Evolutionary conservation across 2,797 vertebrate genomes (phyloP).

Genomic region (Myiotriccus ornatus): DNA sequence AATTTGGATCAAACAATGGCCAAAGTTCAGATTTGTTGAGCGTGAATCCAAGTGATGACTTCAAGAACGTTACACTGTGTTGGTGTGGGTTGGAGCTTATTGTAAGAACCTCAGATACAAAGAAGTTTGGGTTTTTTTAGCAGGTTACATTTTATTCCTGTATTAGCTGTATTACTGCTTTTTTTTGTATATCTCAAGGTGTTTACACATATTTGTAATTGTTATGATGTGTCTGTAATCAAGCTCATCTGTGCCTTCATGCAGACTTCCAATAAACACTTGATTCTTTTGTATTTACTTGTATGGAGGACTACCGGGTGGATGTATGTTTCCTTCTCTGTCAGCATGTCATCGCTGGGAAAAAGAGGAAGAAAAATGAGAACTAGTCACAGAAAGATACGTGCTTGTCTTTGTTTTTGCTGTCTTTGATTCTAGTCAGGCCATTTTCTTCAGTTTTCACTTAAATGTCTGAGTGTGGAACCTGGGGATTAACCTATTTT

Average conservation of each 20-base stretch:
- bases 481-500: neutral
- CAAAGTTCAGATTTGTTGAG: neutral
- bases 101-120: conserved; percentile 10
- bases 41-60: neutral
- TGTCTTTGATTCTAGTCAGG: neutral
- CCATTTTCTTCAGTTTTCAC: neutral
- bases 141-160: conserved; percentile 40
- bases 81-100: neutral
- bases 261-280: conserved; percentile 64
- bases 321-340: neutral
- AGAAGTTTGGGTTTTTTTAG: neutral
- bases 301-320: conserved; percentile 17
- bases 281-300: conserved; percentile 59
- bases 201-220: conserved; percentile 65
- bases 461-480: neutral
- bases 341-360: neutral
- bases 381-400: neutral
- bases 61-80: neutral
- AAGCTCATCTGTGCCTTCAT: conserved; percentile 67
- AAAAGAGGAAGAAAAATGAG: neutral
- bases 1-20: neutral
- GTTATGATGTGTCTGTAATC: conserved; percentile 56
- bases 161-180: conserved; percentile 57
- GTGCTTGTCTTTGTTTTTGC: neutral
- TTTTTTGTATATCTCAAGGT: conserved; percentile 55